phyloP scores from a whole-genome alignment of 2,113 vertebrate genomes.

The Pelecanoides urinatrix region DNA sequence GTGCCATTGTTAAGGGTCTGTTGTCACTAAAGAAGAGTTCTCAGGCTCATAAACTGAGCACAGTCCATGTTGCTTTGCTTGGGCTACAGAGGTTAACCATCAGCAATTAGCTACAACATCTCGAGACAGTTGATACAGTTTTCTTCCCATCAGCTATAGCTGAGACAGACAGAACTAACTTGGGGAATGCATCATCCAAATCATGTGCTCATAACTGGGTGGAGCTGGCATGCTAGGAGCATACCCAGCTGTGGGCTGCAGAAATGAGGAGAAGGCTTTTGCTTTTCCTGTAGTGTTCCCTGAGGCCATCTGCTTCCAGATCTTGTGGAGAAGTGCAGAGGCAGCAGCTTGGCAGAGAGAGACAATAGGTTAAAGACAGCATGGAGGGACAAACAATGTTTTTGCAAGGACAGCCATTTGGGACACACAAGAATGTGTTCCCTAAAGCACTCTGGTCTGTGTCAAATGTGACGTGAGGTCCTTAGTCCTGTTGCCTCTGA shows the following conservation, averaged over 20 bases:
- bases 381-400: background rate
- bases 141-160: background rate
- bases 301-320: background rate
- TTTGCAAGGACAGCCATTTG: background rate
- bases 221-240: background rate
- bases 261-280: background rate
- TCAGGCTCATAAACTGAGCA: background rate
- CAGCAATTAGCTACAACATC: background rate
- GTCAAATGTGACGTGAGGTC: background rate
- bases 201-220: background rate
- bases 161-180: background rate
- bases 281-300: background rate
- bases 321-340: background rate
- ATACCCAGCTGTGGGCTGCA: background rate
- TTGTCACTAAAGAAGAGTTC: background rate
- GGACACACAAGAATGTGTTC: background rate
- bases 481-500: background rate
- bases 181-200: background rate
- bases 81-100: background rate
- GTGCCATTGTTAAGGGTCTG: background rate
- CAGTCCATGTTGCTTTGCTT: background rate
- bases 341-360: background rate
- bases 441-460: background rate
- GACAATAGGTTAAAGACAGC: background rate
- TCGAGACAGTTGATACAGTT: background rate